Conservation (phyloP, 2,113 vertebrate genomes). For the Pogona vitticeps region DNA sequence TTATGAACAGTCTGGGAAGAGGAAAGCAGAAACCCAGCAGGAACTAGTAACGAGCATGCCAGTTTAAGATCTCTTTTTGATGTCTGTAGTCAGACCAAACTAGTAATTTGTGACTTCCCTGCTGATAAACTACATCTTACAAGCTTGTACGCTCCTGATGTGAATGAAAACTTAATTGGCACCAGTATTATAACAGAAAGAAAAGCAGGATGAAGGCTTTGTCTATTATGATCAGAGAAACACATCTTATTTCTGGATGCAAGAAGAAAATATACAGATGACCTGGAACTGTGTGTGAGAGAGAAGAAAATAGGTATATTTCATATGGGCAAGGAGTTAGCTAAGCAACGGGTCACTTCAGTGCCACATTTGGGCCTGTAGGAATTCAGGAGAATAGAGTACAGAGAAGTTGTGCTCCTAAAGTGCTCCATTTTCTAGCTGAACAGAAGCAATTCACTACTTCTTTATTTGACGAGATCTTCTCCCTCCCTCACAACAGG, state of each 20-base stretch:
- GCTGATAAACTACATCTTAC: constrained; percentile 28
- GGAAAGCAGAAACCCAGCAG: constrained; percentile 22
- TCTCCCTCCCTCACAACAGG: no score
- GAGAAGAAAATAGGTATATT: constrained; percentile 14
- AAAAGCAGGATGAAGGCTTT: constrained; percentile 1
- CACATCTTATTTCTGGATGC: neutral
- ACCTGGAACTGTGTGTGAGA: constrained; percentile 2
- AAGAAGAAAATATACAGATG: neutral
- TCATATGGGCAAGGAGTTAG: neutral
- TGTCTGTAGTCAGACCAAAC: constrained; percentile 35
- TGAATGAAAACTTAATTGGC: constrained; percentile 37
- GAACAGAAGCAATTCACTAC: neutral
- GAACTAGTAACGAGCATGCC: constrained; percentile 33
- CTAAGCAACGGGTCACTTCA: neutral
- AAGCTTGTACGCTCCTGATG: constrained; percentile 9
- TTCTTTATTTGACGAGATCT: no score
- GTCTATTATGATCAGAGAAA: constrained; percentile 18
- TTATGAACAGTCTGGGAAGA: constrained; percentile 13
- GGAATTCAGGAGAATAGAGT: neutral
- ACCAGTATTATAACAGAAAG: constrained; percentile 13
- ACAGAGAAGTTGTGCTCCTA: neutral
- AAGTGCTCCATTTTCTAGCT: neutral
- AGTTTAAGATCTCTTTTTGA: constrained; percentile 37
- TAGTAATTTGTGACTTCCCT: constrained; percentile 42
- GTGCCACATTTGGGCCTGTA: neutral